Evolutionary conservation across 2,113 vertebrate species (phyloP), one percentile per base, ranked within the genome.

Genomic region (Neoarius graeffei): DNA sequence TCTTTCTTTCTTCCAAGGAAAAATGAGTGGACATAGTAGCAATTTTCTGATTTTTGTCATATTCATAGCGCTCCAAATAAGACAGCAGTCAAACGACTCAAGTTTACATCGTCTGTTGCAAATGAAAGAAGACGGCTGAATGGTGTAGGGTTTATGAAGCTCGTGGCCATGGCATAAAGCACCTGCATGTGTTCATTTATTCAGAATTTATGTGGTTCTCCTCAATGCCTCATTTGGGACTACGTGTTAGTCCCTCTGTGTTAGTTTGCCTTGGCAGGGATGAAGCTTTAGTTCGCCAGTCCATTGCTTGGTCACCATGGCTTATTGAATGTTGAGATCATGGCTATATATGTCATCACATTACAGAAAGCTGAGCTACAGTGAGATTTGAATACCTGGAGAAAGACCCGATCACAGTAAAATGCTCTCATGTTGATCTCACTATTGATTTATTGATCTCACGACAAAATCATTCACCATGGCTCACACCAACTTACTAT

Each of bases 161-260:
- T 74, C 48, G 17, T 74, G 71, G 35, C 71, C 23, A 52, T 77
- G 20, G 23, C 48, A 77, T 74, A 77, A n/a, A n/a, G 48, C 71
- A 48, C 83, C 90, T 93, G 88, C 90, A 90, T 90, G 91, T 91
- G 88, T 95, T 76, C 94, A 93, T 95, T 93, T 94, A 88, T 90
- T 89, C 88, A 27, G 71, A 10, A 88, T 91, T 94, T 91, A 95
- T 94, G 93, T 94, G 93, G 93, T 94, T 93, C 91, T 93, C 93
- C 69, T 73, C 17, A 73, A 20, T 48, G 69, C 27, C 35, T 71
- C 69, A 17, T 35, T 71, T 71, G 17, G 35, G 7, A 89, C 87
- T 87, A 91, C 92, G 88, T 88, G 91, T 89, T n/a, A n/a, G n/a
- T n/a, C n/a, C n/a, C 92, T 94, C 93, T 92, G 93, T 93, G 93